Evolutionary conservation across 2,113 vertebrate species (phyloP).

Genomic region (Choloepus hoffmanni): DNA sequence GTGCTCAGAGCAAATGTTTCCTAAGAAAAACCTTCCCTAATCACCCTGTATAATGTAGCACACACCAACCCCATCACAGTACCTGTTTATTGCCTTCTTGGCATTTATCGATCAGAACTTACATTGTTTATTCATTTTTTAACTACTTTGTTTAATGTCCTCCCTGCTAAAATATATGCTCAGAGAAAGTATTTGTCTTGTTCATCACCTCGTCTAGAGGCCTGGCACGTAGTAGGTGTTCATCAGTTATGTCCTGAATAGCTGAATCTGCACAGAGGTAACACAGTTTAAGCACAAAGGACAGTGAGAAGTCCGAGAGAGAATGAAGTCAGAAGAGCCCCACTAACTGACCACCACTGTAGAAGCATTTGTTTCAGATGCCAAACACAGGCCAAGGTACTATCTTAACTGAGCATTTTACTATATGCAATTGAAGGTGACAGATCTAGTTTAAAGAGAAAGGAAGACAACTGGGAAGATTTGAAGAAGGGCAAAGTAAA

Average conservation of each 20-base stretch:
- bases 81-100: neutral
- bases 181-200: neutral
- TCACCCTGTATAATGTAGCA: neutral
- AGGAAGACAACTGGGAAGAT: conserved; percentile 1
- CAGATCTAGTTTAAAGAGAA: conserved; percentile 24
- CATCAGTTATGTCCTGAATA: neutral
- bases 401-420: neutral
- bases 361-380: neutral
- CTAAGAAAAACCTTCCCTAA: conserved; percentile 4
- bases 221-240: neutral
- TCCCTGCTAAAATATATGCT: neutral
- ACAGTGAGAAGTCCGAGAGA: neutral
- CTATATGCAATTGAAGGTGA: neutral
- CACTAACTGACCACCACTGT: neutral
- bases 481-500: neutral
- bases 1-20: conserved; percentile 38
- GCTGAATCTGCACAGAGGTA: neutral
- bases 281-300: neutral
- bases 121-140: neutral
- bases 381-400: too few relatives aligned
- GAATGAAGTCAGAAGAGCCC: neutral
- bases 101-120: neutral
- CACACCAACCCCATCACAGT: neutral
- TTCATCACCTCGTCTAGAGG: neutral
- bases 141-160: conserved; percentile 3